Evolutionary conservation across 2,888 invertebrate species (phyloP).

Genomic region (Heliconius ethilla): DNA sequence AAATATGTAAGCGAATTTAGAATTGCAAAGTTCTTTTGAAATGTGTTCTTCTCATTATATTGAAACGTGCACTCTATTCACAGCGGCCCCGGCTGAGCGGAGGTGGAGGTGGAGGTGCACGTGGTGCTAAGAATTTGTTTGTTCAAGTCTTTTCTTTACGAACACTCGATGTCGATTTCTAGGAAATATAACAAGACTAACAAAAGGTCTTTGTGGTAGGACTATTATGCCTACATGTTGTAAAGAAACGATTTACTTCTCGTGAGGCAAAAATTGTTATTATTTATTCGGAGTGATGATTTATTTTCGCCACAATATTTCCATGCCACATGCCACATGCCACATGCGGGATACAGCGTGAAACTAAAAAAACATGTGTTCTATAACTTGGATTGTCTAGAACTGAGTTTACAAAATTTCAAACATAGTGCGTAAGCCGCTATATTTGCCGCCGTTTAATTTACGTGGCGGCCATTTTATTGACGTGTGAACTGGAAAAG

Average conservation of each 20-base stretch:
- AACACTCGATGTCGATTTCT: conserved; percentile 39
- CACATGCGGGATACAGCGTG: too few relatives aligned
- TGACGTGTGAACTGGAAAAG: neutral
- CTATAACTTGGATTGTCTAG: too few relatives aligned
- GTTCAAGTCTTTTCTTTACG: conserved; percentile 56
- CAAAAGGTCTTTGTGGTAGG: conserved; percentile 46
- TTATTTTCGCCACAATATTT: too few relatives aligned
- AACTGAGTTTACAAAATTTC: neutral
- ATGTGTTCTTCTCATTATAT: conserved; percentile 3
- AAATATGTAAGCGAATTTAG: neutral
- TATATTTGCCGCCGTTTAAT: neutral
- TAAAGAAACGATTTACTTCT: neutral
- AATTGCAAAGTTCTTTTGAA: conserved; percentile 8
- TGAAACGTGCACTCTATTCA: neutral
- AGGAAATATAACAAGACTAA: conserved; percentile 42
- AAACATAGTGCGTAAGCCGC: neutral
- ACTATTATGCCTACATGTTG: conserved; percentile 1
- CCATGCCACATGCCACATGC: too few relatives aligned
- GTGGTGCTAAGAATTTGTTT: conserved; percentile 43
- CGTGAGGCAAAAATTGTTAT: neutral
- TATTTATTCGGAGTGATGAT: neutral
- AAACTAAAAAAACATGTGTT: too few relatives aligned
- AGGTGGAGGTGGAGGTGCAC: neutral
- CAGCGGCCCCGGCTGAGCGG: neutral
- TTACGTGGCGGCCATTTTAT: neutral